phyloP scores from a whole-genome alignment of 2,797 vertebrate species.

The Tadarida brasiliensis region DNA sequence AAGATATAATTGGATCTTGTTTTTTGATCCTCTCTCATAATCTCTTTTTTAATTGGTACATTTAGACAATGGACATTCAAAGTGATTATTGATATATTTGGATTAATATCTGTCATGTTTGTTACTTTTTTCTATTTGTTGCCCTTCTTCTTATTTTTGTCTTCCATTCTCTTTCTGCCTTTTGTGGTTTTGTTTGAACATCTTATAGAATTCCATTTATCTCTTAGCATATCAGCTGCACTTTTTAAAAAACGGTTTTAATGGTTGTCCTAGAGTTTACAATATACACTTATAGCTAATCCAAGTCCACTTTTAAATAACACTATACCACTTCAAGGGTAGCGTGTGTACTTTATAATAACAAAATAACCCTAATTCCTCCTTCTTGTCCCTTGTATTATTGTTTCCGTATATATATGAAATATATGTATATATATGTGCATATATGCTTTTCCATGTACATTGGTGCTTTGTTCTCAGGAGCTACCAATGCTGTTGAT shows the following conservation, averaged over 20 bases:
- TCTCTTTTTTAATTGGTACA: neutral
- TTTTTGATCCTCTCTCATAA: neutral
- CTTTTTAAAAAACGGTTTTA: neutral
- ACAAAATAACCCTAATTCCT: neutral
- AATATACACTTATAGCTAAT: neutral
- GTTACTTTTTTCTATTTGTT: neutral
- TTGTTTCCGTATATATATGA: neutral
- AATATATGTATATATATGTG: neutral
- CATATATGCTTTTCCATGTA: neutral
- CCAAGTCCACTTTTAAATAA: conserved; percentile 6
- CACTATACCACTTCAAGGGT: neutral
- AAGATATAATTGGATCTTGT: neutral
- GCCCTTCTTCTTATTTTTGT: neutral
- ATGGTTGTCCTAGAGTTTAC: neutral
- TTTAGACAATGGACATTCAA: neutral
- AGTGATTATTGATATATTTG: neutral
- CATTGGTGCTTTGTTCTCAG: neutral
- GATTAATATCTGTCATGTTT: neutral
- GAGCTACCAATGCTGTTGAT: neutral
- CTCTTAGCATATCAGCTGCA: neutral
- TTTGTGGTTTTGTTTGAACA: neutral
- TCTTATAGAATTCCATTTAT: neutral
- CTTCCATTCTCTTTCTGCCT: neutral
- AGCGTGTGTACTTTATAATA: neutral
- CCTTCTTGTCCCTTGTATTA: neutral